These are phyloP conservation scores for Diadegma fenestrale DNA, from an alignment of 2,888 invertebrate genomes.

Conservation along the genomic window DNA sequence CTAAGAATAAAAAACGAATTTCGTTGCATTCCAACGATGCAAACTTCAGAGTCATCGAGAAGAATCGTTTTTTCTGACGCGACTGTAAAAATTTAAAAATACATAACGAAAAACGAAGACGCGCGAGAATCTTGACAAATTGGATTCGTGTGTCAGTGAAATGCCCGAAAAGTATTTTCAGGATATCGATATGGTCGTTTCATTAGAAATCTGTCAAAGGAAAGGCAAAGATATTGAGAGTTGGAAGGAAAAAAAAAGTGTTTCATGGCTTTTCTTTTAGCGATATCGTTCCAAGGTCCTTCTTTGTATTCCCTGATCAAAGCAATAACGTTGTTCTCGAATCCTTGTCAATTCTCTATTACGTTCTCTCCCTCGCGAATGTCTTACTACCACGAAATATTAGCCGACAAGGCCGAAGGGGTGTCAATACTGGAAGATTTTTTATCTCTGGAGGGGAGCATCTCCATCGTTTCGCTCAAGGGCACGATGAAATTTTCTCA, in stretches of 20 bases:
- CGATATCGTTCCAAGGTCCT: background rate
- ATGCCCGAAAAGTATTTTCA: background rate
- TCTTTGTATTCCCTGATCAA: background rate
- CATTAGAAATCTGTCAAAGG: background rate
- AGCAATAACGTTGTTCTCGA: background rate
- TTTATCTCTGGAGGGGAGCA: background rate
- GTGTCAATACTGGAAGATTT: slow-evolving; percentile 21
- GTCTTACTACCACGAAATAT: slow-evolving; percentile 33
- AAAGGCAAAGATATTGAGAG: background rate
- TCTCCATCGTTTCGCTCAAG: slow-evolving; percentile 18
- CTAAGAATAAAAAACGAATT: too few relatives aligned
- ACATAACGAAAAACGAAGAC: background rate
- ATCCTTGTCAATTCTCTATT: slow-evolving; percentile 6
- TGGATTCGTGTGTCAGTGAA: background rate
- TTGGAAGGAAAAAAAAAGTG: background rate
- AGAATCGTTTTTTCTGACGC: background rate
- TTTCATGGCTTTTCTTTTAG: background rate
- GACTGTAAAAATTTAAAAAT: too few relatives aligned
- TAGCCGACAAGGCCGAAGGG: background rate
- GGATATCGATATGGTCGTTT: background rate
- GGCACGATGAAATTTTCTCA: background rate
- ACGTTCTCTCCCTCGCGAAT: background rate
- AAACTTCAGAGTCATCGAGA: background rate
- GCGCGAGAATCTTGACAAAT: background rate
- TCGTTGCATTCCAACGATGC: too few relatives aligned